phyloP scores from a whole-genome alignment of 2,888 invertebrate species.

The Dolichopus griseipennis region DNA sequence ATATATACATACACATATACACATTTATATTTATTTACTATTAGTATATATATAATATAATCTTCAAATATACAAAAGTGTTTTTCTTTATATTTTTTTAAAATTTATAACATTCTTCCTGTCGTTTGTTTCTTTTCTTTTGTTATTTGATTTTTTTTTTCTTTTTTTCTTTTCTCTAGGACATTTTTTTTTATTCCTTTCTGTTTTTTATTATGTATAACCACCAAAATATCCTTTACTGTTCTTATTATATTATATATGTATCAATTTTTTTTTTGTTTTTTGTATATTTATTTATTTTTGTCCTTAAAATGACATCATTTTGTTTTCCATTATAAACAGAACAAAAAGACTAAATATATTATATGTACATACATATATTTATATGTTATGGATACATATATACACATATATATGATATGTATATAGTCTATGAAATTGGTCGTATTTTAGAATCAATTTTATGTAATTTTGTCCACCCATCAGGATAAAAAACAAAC shows the following conservation, averaged over 20 bases:
- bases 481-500: not conserved
- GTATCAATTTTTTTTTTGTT: too few relatives aligned
- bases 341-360: not conserved
- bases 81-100: constrained; percentile 4
- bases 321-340: not conserved
- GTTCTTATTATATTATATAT: too few relatives aligned
- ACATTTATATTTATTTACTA: too few relatives aligned
- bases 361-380: not conserved
- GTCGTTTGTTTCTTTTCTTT: too few relatives aligned
- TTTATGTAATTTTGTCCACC: not conserved
- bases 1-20: too few relatives aligned
- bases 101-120: not conserved
- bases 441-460: not conserved
- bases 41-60: too few relatives aligned
- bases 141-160: not conserved
- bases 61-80: not conserved
- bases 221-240: not conserved
- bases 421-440: not conserved
- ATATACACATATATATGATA: not conserved
- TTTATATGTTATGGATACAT: not conserved
- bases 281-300: too few relatives aligned
- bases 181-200: not conserved
- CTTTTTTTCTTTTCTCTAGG: not conserved
- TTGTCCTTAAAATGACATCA: constrained; percentile 2
- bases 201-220: not conserved